Percentiles rank a stretch among this genome's conserved stretches.
phyloP scores from a whole-genome alignment of 2,113 vertebrate species.

The Syngnathus scovelli region DNA sequence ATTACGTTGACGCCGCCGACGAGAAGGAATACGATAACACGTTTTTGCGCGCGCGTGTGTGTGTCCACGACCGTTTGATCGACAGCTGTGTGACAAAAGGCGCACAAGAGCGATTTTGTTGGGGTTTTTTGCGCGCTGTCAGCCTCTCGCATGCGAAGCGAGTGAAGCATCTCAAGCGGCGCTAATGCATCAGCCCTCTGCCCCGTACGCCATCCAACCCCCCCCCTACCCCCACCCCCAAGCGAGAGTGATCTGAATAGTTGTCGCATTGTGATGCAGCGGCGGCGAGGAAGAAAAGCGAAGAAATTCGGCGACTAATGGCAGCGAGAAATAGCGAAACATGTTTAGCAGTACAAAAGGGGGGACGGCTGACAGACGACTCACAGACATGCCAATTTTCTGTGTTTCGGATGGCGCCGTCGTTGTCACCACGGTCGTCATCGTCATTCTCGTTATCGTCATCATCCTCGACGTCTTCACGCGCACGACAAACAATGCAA shows the following conservation, averaged over 20 bases:
- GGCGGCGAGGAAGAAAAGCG: neutral
- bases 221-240: conserved; percentile 2
- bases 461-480: neutral
- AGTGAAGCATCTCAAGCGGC: conserved; percentile 42
- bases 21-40: neutral
- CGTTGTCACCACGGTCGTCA: neutral
- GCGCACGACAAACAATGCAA: conserved; percentile 45
- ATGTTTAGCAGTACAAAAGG: conserved; percentile 60
- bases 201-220: neutral
- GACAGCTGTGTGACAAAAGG: conserved; percentile 57
- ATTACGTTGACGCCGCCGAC: neutral
- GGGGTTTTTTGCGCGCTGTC: conserved; percentile 47
- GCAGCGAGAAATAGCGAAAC: conserved; percentile 56
- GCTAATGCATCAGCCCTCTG: conserved; percentile 43
- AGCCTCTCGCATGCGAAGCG: conserved; percentile 17
- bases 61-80: conserved; percentile 17
- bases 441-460: neutral
- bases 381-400: conserved; percentile 41
- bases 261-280: conserved; percentile 43
- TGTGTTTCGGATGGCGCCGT: conserved; percentile 33
- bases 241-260: conserved; percentile 49
- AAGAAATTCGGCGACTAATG: conserved; percentile 46
- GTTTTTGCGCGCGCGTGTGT: neutral
- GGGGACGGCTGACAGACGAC: conserved; percentile 9
- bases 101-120: conserved; percentile 26